Percentiles rank a stretch among this genome's conserved stretches.
phyloP scores from a whole-genome alignment of 2,888 invertebrate genomes.

The Leucozona laternaria region DNA sequence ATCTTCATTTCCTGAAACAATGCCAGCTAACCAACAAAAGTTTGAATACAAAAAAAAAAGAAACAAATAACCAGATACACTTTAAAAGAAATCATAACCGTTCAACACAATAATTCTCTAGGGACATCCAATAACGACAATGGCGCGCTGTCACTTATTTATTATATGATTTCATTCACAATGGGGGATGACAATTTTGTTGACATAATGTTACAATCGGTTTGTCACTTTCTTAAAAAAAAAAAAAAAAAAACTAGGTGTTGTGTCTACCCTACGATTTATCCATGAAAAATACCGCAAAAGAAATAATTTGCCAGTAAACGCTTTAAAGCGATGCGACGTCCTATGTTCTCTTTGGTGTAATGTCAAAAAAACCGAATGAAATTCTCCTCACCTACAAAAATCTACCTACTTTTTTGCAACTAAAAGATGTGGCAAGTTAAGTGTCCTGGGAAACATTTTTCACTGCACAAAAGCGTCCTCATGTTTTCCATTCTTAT shows the following conservation, averaged over 20 bases:
- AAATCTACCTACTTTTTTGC: slow-evolving; percentile 10
- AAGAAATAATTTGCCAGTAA: slow-evolving; percentile 74
- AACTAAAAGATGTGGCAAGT: slow-evolving; percentile 31
- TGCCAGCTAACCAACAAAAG: slow-evolving; percentile 8
- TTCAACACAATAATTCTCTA: slow-evolving; percentile 56
- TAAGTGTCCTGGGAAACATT: slow-evolving; percentile 82
- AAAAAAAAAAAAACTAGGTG: neutral
- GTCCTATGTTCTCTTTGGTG: slow-evolving; percentile 45
- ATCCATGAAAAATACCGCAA: slow-evolving; percentile 55
- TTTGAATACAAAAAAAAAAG: neutral
- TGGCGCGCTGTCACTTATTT: slow-evolving; percentile 47
- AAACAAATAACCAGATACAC: slow-evolving; percentile 32
- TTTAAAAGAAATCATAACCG: slow-evolving; percentile 73
- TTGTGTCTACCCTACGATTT: neutral
- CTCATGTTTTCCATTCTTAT: slow-evolving; percentile 42
- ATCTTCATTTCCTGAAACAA: slow-evolving; percentile 63
- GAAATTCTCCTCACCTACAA: slow-evolving; percentile 37
- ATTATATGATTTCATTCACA: slow-evolving; percentile 23
- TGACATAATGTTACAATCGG: slow-evolving; percentile 71
- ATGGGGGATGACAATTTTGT: slow-evolving; percentile 43
- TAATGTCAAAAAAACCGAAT: slow-evolving; percentile 50
- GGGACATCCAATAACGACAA: slow-evolving; percentile 47
- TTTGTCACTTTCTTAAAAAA: slow-evolving; percentile 31
- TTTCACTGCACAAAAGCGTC: slow-evolving; percentile 76
- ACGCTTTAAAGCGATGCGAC: slow-evolving; percentile 71